These are phyloP conservation scores for Synanthedon myopaeformis DNA, from an alignment of 2,888 invertebrate genomes.

Conservation along the genomic window DNA sequence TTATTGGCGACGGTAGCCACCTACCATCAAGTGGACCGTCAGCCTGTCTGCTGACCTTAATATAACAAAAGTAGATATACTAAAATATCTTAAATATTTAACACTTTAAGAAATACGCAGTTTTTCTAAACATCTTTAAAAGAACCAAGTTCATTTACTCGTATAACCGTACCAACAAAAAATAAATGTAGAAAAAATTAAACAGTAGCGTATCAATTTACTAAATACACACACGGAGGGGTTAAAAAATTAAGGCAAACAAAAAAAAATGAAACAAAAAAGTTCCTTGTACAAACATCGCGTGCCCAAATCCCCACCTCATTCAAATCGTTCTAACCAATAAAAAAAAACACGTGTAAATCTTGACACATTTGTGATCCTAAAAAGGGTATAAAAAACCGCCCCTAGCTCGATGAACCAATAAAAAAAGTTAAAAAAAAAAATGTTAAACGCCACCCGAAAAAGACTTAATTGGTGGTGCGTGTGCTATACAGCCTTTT, in stretches of 20 bases:
- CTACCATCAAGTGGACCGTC: too few species aligned
- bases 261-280: conserved; percentile 13
- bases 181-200: too few species aligned
- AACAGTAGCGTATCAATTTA: conserved; percentile 48
- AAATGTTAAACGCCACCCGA: conserved; percentile 31
- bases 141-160: too few species aligned
- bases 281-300: conserved; percentile 38
- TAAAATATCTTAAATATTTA: too few species aligned
- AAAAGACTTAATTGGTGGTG: conserved; percentile 56
- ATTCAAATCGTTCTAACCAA: conserved; percentile 35
- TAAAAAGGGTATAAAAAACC: conserved; percentile 39
- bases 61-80: too few species aligned
- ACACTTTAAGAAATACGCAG: too few species aligned
- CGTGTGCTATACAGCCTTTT: conserved; percentile 52
- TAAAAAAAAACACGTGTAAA: conserved; percentile 39
- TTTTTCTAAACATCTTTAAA: too few species aligned
- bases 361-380: conserved; percentile 39
- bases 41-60: too few species aligned
- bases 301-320: conserved; percentile 44
- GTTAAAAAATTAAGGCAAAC: neutral
- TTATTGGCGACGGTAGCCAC: too few species aligned
- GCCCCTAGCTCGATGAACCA: conserved; percentile 46
- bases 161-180: too few species aligned
- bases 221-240: conserved; percentile 20
- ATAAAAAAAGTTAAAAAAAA: conserved; percentile 49